Percentiles rank a stretch among this genome's conserved stretches.
phyloP scores from a whole-genome alignment of 2,888 invertebrate genomes.

The Balanococcus diminutus region DNA sequence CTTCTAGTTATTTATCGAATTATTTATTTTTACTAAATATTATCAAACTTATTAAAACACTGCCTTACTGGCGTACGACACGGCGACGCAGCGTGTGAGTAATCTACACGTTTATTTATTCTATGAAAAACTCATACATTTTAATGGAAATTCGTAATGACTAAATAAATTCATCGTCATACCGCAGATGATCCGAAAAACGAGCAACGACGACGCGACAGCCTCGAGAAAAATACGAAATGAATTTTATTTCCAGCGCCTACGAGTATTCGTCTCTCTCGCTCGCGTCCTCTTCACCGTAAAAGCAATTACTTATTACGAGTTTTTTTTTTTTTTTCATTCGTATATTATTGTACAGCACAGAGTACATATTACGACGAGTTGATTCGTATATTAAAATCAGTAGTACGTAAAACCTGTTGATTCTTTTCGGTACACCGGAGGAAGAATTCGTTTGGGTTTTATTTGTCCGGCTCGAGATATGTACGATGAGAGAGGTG shows the following conservation, averaged over 20 bases:
- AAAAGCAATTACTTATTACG: constrained; percentile 18
- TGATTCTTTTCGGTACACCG: neutral
- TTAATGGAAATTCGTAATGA: constrained; percentile 46
- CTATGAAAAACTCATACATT: constrained; percentile 35
- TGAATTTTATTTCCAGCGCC: constrained; percentile 43
- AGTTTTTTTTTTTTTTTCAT: neutral
- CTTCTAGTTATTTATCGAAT: neutral
- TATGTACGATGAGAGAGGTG: no score
- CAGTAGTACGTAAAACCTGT: neutral
- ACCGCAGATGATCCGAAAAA: constrained; percentile 28
- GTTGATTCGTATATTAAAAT: neutral
- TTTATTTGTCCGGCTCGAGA: neutral
- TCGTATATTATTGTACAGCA: neutral
- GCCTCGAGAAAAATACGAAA: constrained; percentile 34
- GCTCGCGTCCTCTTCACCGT: neutral
- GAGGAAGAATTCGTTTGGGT: neutral
- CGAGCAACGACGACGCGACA: neutral
- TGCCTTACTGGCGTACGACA: neutral
- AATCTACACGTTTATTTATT: neutral
- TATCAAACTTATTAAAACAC: neutral
- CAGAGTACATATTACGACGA: neutral
- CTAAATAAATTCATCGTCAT: constrained; percentile 24
- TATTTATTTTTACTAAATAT: neutral
- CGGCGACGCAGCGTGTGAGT: neutral
- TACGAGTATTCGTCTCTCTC: constrained; percentile 16